phyloP scores from a whole-genome alignment of 2,888 invertebrate genomes.

The Tachina lurida region DNA sequence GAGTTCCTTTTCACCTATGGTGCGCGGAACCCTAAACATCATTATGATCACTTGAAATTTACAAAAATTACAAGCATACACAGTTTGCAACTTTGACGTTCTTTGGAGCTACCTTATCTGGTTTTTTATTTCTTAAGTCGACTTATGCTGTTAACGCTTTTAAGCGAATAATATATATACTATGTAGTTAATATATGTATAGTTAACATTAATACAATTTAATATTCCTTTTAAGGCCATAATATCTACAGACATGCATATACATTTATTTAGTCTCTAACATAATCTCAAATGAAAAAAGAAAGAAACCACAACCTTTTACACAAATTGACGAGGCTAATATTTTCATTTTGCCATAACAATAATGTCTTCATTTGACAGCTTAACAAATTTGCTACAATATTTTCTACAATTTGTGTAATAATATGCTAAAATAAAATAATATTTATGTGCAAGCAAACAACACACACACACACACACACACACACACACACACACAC shows the following conservation, averaged over 20 bases:
- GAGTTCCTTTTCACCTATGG: too few species aligned
- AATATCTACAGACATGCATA: not conserved
- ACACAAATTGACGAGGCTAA: not conserved
- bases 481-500: not conserved
- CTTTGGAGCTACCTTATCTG: too few species aligned
- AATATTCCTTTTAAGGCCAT: not conserved
- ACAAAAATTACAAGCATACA: too few species aligned
- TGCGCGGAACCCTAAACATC: too few species aligned
- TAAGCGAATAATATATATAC: too few species aligned
- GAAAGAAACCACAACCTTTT: not conserved
- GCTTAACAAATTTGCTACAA: slow-evolving; percentile 57
- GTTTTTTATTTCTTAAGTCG: too few species aligned
- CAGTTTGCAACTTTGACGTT: too few species aligned
- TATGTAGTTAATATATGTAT: not conserved
- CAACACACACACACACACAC: too few species aligned
- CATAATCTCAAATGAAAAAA: not conserved
- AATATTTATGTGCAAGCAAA: slow-evolving; percentile 41
- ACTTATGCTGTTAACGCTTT: too few species aligned
- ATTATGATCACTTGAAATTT: too few species aligned
- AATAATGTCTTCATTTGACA: slow-evolving; percentile 55
- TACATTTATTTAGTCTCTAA: not conserved
- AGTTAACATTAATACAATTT: not conserved
- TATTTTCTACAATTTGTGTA: slow-evolving; percentile 52
- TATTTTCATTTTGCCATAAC: slow-evolving; percentile 19
- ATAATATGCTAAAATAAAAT: slow-evolving; percentile 54